Evolutionary conservation across 2,888 invertebrate species (phyloP).

Genomic region (Liopterus haemorrhoidalis): DNA sequence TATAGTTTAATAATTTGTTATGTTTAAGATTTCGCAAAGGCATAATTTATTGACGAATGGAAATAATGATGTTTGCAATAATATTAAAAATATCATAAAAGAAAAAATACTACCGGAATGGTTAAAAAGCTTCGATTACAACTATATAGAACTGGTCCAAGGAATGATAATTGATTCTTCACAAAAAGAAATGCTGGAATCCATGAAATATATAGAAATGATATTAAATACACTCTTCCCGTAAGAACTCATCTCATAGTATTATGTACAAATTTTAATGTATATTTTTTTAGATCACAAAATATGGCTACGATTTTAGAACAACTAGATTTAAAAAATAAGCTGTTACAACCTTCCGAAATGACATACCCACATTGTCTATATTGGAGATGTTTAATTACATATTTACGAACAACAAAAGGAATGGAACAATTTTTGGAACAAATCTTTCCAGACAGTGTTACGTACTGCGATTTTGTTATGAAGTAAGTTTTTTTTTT

Average conservation of each 20-base stretch:
- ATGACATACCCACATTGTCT: constrained; percentile 10
- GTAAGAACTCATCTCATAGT: neutral
- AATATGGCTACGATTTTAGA: constrained; percentile 10
- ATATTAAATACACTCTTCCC: constrained; percentile 7
- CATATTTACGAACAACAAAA: constrained; percentile 1
- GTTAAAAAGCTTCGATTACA: constrained; percentile 12
- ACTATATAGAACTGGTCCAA: constrained; percentile 13
- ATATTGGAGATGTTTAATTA: constrained; percentile 11
- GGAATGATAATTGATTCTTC: constrained; percentile 13
- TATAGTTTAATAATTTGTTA: neutral
- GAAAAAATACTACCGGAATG: constrained; percentile 8
- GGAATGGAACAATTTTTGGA: constrained; percentile 15
- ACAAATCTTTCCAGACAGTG: constrained; percentile 15
- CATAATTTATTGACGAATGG: constrained; percentile 13
- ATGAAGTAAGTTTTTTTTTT: constrained; percentile 11
- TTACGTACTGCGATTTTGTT: constrained; percentile 10
- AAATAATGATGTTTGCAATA: constrained; percentile 8
- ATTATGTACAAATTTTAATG: neutral
- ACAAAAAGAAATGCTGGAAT: constrained; percentile 10
- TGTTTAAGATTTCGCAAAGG: constrained; percentile 15
- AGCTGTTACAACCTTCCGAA: constrained; percentile 6
- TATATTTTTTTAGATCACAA: constrained; percentile 5
- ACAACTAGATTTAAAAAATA: constrained; percentile 11
- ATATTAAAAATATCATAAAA: constrained; percentile 5
- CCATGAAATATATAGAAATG: constrained; percentile 4